Conservation (phyloP, 2,113 vertebrate species). For the Lichenostomus cassidix region DNA sequence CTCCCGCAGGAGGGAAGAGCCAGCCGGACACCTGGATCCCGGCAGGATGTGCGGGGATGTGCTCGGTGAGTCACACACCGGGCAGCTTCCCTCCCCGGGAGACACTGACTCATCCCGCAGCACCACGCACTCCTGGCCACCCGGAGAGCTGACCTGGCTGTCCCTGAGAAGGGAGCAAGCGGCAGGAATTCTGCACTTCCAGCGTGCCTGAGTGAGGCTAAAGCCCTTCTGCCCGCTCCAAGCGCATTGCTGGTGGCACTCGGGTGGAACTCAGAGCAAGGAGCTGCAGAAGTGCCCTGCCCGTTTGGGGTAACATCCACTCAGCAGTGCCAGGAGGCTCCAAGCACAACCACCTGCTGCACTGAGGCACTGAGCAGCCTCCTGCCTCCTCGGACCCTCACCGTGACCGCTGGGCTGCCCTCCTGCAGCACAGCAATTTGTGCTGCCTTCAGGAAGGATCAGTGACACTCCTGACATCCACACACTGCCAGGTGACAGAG, state of each 20-base stretch:
- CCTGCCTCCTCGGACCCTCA: fast-evolving
- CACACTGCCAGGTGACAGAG: not conserved
- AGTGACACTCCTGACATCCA: not conserved
- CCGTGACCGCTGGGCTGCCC: not conserved
- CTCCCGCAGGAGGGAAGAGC: not conserved
- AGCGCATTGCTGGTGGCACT: not conserved
- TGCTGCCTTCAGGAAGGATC: not conserved
- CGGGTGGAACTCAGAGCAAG: not conserved
- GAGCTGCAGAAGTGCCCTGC: not conserved
- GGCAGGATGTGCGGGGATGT: not conserved
- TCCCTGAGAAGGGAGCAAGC: not conserved
- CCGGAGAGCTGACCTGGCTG: fast-evolving
- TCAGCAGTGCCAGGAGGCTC: not conserved
- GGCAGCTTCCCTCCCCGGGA: not conserved
- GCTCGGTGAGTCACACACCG: fast-evolving
- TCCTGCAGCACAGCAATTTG: not conserved
- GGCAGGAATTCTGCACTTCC: not conserved
- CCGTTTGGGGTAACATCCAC: fast-evolving
- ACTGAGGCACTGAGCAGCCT: not conserved
- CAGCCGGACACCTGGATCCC: too few relatives aligned
- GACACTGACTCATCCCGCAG: not conserved
- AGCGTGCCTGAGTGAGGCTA: fast-evolving
- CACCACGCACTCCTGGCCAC: fast-evolving
- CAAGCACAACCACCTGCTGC: fast-evolving
- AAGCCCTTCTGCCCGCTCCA: not conserved